phyloP scores from a whole-genome alignment of 2,113 vertebrate genomes.

The Cromileptes altivelis region DNA sequence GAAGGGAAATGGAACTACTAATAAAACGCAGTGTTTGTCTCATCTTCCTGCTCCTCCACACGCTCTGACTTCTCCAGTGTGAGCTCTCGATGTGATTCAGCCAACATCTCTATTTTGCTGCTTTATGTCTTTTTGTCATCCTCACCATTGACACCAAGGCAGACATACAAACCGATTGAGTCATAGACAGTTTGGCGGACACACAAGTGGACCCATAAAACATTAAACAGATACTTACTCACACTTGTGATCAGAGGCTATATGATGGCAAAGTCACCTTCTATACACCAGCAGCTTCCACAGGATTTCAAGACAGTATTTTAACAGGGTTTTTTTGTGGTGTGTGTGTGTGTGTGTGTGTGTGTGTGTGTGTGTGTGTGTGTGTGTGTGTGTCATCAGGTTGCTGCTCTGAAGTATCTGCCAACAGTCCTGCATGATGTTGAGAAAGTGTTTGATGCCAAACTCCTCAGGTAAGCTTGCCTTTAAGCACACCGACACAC shows the following conservation, averaged over 20 bases:
- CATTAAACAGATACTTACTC: slow-evolving; percentile 15
- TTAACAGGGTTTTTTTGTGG: slow-evolving; percentile 24
- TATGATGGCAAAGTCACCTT: slow-evolving; percentile 57
- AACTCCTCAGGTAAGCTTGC: slow-evolving; percentile 91
- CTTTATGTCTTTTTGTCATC: slow-evolving; percentile 18
- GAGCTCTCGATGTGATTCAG: not conserved
- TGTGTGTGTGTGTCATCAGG: slow-evolving; percentile 81
- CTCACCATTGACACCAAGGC: not conserved
- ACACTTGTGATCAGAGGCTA: slow-evolving; percentile 29
- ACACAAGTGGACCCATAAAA: slow-evolving; percentile 24
- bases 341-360: slow-evolving; percentile 43
- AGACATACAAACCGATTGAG: slow-evolving; percentile 8
- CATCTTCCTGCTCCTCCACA: slow-evolving; percentile 7
- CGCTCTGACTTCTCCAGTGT: slow-evolving; percentile 4
- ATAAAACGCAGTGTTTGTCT: not conserved
- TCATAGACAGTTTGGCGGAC: slow-evolving; percentile 26
- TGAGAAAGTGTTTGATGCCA: slow-evolving; percentile 95
- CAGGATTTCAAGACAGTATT: slow-evolving; percentile 30
- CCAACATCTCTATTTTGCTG: slow-evolving; percentile 34
- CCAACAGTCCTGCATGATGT: slow-evolving; percentile 96
- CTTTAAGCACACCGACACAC: slow-evolving; percentile 3
- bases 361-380: slow-evolving; percentile 30
- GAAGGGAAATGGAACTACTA: no score
- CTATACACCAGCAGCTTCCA: slow-evolving; percentile 20
- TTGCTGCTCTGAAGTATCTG: slow-evolving; percentile 97